Base-by-base conservation (phyloP, 2,888 invertebrate species). In the Aphodius granarius region DNA sequence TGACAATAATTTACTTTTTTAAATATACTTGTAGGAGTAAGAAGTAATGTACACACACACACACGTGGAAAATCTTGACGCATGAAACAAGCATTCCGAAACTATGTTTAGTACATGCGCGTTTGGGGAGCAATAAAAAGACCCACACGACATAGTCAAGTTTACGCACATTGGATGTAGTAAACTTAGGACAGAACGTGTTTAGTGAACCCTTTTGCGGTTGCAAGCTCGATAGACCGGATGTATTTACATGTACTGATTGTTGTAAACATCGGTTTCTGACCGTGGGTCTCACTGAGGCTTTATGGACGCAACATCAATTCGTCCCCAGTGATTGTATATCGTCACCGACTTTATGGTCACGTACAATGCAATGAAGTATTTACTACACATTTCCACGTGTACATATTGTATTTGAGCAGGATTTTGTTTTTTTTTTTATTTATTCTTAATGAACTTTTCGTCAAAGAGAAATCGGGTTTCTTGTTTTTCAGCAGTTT, bases 201-300 rank as follows among this genome's bases (percentile, higher is more conserved):
- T 79, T 82, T 82, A 82, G 83, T 83, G 81, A 82, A 81, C 82
- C 82, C 81, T 80, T 78, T 82, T 82, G 78, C 78, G 79, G 81
- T 81, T 78, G 76, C 76, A 76, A 73, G 73, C 73, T 63, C 79
- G 76, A 79, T 78, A 77, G 75, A 74, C 74, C 68, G 72, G 76
- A 73, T 72, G 71, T 80, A 77, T 83, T 81, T 77, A 81, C 79
- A 76, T 77, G 71, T 75, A 66, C 74, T 78, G 73, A 79, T 80
- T 78, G 74, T 80, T 78, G 75, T 78, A 79, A 81, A 80, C 75
- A 76, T 80, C 71, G 74, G 77, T 76, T 65, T 66, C 63, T 68
- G 72, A 70, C 43, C 43, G 43, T 43, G 6, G 43, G 43, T 43
- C 43, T 43, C 43, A 43, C 43, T 43, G 43, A 43, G 43, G 43